Evolutionary conservation across 2,888 invertebrate genomes (phyloP).

Genomic region (Oxycera nigricornis): DNA sequence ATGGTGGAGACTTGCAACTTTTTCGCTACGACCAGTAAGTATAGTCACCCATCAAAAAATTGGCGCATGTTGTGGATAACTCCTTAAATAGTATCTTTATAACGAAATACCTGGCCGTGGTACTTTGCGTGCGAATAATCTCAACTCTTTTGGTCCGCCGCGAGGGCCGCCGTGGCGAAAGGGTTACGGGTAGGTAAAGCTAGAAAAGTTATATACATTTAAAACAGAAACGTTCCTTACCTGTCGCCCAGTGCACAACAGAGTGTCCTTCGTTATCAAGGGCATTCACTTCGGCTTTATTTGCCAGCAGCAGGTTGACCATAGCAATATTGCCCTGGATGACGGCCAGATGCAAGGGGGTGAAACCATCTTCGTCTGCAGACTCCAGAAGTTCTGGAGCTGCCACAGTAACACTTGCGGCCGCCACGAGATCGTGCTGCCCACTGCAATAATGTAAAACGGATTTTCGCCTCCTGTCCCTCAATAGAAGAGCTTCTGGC

Average conservation of each 20-base stretch:
- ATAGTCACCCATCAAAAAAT: too few species aligned
- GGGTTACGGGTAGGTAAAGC: too few species aligned
- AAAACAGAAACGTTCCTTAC: slow-evolving; percentile 62
- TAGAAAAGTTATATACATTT: too few species aligned
- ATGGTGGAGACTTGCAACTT: too few species aligned
- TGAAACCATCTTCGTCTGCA: slow-evolving; percentile 92
- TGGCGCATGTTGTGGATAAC: too few species aligned
- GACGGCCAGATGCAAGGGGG: slow-evolving; percentile 93
- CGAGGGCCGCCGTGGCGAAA: too few species aligned
- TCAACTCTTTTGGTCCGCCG: too few species aligned
- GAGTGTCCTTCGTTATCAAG: slow-evolving; percentile 95
- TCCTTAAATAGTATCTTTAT: too few species aligned
- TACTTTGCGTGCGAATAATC: too few species aligned
- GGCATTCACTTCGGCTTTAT: slow-evolving; percentile 88
- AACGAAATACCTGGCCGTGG: too few species aligned
- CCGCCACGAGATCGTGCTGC: slow-evolving; percentile 66
- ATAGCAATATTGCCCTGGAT: slow-evolving; percentile 90
- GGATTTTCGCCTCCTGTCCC: slow-evolving; percentile 83
- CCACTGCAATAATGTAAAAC: slow-evolving; percentile 91
- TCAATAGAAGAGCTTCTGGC: slow-evolving; percentile 70
- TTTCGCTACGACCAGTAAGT: too few species aligned
- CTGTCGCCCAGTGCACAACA: slow-evolving; percentile 97
- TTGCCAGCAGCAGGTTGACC: slow-evolving; percentile 84
- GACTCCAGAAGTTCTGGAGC: slow-evolving; percentile 86
- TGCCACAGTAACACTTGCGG: slow-evolving; percentile 82